These are phyloP conservation scores for Kryptopterus vitreolus DNA, from an alignment of 2,797 vertebrate genomes.

Conservation along the genomic window DNA sequence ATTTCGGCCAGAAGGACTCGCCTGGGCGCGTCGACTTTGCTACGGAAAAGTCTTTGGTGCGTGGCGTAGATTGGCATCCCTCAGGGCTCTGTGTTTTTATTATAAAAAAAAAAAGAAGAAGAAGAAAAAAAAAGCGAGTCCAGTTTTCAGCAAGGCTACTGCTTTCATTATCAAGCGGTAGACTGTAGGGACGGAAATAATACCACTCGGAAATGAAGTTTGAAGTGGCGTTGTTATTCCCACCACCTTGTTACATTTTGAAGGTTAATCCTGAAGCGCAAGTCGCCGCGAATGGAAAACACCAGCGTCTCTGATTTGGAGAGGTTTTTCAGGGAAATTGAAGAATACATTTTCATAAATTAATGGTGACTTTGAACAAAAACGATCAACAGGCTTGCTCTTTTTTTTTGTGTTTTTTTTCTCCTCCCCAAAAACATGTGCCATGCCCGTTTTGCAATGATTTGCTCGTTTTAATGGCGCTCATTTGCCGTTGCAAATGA, in stretches of 20 bases:
- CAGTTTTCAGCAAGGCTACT: constrained; percentile 58
- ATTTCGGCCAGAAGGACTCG: constrained; percentile 23
- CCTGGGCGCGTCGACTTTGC: background rate
- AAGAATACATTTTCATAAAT: constrained; percentile 62
- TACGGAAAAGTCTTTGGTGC: constrained; percentile 23
- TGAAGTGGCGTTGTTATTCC: constrained; percentile 64
- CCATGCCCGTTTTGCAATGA: constrained; percentile 34
- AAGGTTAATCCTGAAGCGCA: constrained; percentile 74
- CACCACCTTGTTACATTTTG: constrained; percentile 61
- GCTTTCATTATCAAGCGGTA: constrained; percentile 60
- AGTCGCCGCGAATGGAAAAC: constrained; percentile 53
- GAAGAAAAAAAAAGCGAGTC: no score
- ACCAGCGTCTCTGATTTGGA: constrained; percentile 49
- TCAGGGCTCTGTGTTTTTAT: constrained; percentile 41
- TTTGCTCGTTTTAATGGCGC: constrained; percentile 49
- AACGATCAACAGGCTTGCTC: constrained; percentile 50
- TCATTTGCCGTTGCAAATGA: constrained; percentile 47
- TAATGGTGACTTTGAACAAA: constrained; percentile 58
- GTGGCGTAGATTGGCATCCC: constrained; percentile 38
- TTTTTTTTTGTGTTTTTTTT: no score
- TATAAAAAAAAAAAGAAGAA: no score
- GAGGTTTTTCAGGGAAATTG: constrained; percentile 61
- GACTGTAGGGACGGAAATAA: constrained; percentile 63
- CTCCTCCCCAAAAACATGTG: constrained; percentile 26
- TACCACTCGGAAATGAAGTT: constrained; percentile 71